These are phyloP conservation scores for Pseudoips prasinana DNA, from an alignment of 2,888 invertebrate species.

Conservation along the genomic window DNA sequence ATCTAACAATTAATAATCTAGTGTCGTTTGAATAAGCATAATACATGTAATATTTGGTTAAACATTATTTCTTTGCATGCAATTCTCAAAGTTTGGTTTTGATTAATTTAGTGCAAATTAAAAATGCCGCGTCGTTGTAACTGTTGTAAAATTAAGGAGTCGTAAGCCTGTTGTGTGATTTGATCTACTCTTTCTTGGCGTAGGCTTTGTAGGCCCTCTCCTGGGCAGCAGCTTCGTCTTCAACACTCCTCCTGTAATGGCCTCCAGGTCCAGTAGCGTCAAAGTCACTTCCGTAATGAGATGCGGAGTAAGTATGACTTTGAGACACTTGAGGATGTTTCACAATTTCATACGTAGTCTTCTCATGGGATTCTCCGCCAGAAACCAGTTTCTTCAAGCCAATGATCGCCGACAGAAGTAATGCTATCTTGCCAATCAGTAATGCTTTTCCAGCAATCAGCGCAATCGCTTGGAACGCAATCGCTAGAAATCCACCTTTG, in stretches of 20 bases:
- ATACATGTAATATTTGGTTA: constrained; percentile 23
- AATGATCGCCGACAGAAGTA: constrained; percentile 89
- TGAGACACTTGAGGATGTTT: constrained; percentile 92
- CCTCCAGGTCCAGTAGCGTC: constrained; percentile 82
- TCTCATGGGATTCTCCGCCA: constrained; percentile 85
- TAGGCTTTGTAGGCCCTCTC: constrained; percentile 84
- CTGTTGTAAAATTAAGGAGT: constrained; percentile 60
- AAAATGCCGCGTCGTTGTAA: constrained; percentile 58
- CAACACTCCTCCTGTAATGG: constrained; percentile 82
- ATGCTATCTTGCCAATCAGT: constrained; percentile 91
- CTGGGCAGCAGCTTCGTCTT: constrained; percentile 83
- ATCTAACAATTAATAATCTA: constrained; percentile 18
- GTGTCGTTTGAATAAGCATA: constrained; percentile 29
- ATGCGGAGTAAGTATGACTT: constrained; percentile 88
- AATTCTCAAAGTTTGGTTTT: constrained; percentile 43
- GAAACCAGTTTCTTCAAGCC: constrained; percentile 90
- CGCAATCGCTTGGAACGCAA: constrained; percentile 89
- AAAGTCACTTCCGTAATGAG: constrained; percentile 84
- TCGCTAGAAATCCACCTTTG: constrained; percentile 87
- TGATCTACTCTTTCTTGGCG: constrained; percentile 59
- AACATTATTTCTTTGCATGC: constrained; percentile 33
- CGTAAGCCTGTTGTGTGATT: constrained; percentile 48
- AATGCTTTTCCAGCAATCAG: constrained; percentile 91
- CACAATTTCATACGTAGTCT: constrained; percentile 92
- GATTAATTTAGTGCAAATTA: constrained; percentile 25